These are phyloP conservation scores for Potorous gilbertii DNA, from an alignment of 2,797 vertebrate genomes.

Conservation along the genomic window DNA sequence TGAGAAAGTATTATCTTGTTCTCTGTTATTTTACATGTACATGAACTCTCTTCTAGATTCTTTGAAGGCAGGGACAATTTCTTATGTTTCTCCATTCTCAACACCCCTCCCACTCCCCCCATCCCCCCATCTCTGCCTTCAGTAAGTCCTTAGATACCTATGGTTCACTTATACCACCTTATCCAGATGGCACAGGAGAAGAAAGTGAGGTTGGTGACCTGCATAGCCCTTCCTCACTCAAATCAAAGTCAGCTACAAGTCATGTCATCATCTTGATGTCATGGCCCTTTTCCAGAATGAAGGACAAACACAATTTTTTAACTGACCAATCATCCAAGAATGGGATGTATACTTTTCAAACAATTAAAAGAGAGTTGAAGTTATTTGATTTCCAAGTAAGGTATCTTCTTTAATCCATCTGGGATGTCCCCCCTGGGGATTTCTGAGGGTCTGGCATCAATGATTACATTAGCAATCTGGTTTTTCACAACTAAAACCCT, in stretches of 20 bases:
- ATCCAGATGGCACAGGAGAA: no score
- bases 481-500: conserved; percentile 3
- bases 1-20: neutral
- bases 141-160: neutral
- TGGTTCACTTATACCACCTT: neutral
- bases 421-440: neutral
- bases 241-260: no score
- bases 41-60: neutral
- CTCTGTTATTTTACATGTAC: neutral
- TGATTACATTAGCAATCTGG: neutral
- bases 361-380: conserved; percentile 1
- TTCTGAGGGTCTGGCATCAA: neutral
- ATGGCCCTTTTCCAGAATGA: no score
- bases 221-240: no score
- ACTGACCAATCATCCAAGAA: neutral
- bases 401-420: neutral
- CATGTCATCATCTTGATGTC: no score
- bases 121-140: no score
- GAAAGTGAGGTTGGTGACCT: no score
- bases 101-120: no score
- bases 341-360: neutral
- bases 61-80: neutral
- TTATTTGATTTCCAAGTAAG: neutral
- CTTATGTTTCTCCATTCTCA: neutral
- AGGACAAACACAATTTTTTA: neutral